Conservation (phyloP, 2,888 invertebrate genomes). For the Hyalella azteca region DNA sequence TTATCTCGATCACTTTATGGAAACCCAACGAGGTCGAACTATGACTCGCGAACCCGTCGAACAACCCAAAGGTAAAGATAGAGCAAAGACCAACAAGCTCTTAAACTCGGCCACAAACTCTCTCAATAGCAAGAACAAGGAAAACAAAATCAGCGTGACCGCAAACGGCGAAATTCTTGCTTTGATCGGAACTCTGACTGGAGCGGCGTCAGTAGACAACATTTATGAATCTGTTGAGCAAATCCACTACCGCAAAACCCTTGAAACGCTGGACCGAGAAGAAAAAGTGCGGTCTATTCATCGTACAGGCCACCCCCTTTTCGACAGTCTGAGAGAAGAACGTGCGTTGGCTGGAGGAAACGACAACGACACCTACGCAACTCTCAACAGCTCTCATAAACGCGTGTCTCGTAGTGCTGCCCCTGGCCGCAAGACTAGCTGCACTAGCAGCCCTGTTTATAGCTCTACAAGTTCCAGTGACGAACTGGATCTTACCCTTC, state of each 20-base stretch:
- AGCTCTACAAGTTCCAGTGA: conserved; percentile 55
- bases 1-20: conserved; percentile 52
- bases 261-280: conserved; percentile 46
- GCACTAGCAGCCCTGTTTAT: conserved; percentile 46
- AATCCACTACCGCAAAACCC: conserved; percentile 52
- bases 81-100: conserved; percentile 3
- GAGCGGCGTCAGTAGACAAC: conserved; percentile 46
- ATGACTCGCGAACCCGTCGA: not conserved
- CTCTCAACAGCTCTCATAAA: conserved; percentile 23
- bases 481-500: conserved; percentile 43
- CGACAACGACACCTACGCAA: conserved; percentile 8
- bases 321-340: conserved; percentile 51
- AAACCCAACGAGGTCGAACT: not conserved
- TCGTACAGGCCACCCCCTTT: conserved; percentile 54
- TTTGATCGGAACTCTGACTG: conserved; percentile 44
- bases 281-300: conserved; percentile 47
- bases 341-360: conserved; percentile 42
- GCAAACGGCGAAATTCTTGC: conserved; percentile 8
- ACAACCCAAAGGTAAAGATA: not conserved
- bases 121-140: not conserved
- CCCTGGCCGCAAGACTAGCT: conserved; percentile 39
- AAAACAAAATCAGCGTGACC: conserved; percentile 8
- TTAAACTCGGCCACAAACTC: not conserved
- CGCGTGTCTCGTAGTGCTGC: conserved; percentile 45
- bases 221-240: conserved; percentile 55